These are phyloP conservation scores for Allobates femoralis DNA, from an alignment of 2,797 vertebrate species.

Conservation along the genomic window DNA sequence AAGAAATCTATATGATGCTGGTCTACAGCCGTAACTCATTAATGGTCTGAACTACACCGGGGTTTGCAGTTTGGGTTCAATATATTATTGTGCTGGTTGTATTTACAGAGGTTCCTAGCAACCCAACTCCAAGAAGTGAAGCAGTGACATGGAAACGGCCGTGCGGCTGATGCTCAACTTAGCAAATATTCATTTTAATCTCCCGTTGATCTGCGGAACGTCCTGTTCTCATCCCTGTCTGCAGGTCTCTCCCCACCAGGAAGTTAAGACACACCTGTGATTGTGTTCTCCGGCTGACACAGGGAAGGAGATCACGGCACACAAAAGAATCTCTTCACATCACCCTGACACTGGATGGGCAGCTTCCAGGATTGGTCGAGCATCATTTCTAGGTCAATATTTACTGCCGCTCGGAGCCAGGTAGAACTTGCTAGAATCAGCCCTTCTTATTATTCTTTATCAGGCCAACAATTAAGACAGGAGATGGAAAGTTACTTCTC, in stretches of 20 bases:
- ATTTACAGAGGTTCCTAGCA: constrained; percentile 32
- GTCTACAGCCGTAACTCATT: no score
- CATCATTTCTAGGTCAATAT: constrained; percentile 54
- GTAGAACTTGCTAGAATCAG: constrained; percentile 10
- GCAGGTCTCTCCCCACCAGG: constrained; percentile 50
- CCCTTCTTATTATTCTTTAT: constrained; percentile 26
- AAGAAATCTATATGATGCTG: not conserved
- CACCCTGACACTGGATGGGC: constrained; percentile 25
- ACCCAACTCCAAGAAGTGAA: not conserved
- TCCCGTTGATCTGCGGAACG: not conserved
- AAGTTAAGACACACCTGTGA: constrained; percentile 55
- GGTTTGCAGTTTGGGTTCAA: not conserved
- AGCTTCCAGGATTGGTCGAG: constrained; percentile 40
- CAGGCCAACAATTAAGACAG: constrained; percentile 3
- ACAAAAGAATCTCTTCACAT: constrained; percentile 54
- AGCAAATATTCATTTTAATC: constrained; percentile 44
- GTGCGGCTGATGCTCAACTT: not conserved
- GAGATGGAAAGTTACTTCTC: constrained; percentile 41
- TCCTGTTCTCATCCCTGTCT: constrained; percentile 44
- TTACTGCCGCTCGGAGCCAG: constrained; percentile 35
- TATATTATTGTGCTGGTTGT: not conserved
- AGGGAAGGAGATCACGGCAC: constrained; percentile 24
- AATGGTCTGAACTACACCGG: not conserved
- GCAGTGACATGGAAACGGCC: not conserved
- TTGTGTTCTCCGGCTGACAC: constrained; percentile 42